Percentiles rank a stretch among this genome's conserved stretches.
Conservation (phyloP, 2,888 invertebrate genomes). For the Polyploca ridens region DNA sequence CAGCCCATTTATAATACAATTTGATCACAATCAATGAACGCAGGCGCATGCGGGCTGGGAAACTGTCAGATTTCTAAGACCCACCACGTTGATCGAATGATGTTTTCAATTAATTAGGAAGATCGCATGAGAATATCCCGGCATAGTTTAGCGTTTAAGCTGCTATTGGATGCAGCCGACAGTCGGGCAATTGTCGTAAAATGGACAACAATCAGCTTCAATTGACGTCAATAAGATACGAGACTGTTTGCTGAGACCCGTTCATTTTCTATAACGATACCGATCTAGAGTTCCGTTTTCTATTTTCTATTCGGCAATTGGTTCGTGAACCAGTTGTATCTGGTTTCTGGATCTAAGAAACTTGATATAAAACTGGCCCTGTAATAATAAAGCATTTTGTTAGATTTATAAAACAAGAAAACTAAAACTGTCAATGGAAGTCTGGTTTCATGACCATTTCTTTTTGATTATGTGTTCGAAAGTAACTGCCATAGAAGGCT, state of each 20-base stretch:
- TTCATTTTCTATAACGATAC: slow-evolving; percentile 43
- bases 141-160: slow-evolving; percentile 62
- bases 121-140: slow-evolving; percentile 74
- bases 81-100: slow-evolving; percentile 50
- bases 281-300: slow-evolving; percentile 35
- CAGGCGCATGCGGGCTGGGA: slow-evolving; percentile 2
- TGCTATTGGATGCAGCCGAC: slow-evolving; percentile 49
- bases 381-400: background rate
- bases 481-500: background rate
- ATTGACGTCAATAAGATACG: slow-evolving; percentile 76
- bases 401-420: background rate
- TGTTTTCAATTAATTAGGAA: slow-evolving; percentile 69
- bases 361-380: background rate
- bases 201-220: slow-evolving; percentile 77
- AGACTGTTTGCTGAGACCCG: slow-evolving; percentile 52
- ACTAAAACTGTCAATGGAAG: background rate
- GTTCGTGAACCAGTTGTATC: slow-evolving; percentile 24
- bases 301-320: slow-evolving; percentile 34
- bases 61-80: slow-evolving; percentile 34
- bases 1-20: background rate
- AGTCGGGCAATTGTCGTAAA: slow-evolving; percentile 73
- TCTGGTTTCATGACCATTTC: background rate
- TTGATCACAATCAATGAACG: slow-evolving; percentile 1
- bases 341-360: slow-evolving; percentile 12
- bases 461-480: background rate